These are phyloP conservation scores for Pediacus dermestoides DNA, from an alignment of 2,888 invertebrate genomes.

Conservation along the genomic window DNA sequence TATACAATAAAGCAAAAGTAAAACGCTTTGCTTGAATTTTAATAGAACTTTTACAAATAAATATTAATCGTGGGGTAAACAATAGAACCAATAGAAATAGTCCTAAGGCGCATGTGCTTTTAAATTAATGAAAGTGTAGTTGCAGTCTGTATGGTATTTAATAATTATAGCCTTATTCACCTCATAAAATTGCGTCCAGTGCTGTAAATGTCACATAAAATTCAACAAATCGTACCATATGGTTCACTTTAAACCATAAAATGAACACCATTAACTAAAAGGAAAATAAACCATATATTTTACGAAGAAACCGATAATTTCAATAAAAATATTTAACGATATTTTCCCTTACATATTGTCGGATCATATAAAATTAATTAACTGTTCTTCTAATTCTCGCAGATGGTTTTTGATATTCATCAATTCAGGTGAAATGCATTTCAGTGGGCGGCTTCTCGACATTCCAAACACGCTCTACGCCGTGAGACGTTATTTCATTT, in stretches of 20 bases:
- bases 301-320: constrained; percentile 22
- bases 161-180: constrained; percentile 23
- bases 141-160: constrained; percentile 21
- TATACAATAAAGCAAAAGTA: no score
- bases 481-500: constrained; percentile 33
- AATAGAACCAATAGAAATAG: no score
- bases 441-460: constrained; percentile 32
- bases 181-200: constrained; percentile 23
- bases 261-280: constrained; percentile 19
- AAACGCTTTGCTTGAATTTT: no score
- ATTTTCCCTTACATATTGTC: no score
- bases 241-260: constrained; percentile 22
- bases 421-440: constrained; percentile 35
- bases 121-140: no score
- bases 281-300: constrained; percentile 15
- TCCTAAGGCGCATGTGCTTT: no score
- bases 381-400: constrained; percentile 32
- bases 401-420: constrained; percentile 37
- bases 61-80: no score
- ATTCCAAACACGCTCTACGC: constrained; percentile 31
- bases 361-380: constrained; percentile 21
- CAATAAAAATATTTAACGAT: constrained; percentile 14
- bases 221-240: constrained; percentile 29
- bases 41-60: no score
- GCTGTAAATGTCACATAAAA: constrained; percentile 30